Evolutionary conservation across 2,113 vertebrate genomes (phyloP), one percentile per base, ranked within the genome.

Genomic region (Phodopus roborovskii): DNA sequence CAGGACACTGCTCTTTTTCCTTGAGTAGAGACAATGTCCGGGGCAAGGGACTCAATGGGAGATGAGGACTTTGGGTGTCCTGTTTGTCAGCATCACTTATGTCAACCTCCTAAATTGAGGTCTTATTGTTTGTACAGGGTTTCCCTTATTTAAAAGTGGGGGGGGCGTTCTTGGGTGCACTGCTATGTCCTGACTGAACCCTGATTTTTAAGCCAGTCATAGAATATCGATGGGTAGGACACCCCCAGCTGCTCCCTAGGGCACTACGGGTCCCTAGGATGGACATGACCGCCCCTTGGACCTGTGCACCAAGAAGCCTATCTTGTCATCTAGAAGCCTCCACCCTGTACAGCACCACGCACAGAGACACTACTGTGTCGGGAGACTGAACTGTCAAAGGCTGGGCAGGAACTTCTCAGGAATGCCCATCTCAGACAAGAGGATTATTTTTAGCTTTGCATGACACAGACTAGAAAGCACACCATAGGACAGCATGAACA

Each of bases 381-480:
- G 0, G 84, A 94, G 71, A 85, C 45, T 75, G 77, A 89, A 53
- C 88, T 73, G 64, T 81, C 78, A 84, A 28, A 66, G 88, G 7
- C 42, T 19, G 36, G n/a, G 56, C 48, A 97, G 74, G 74, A 82
- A 95, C 85, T 82, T 56, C 88, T 91, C 81, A 90, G 82, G 56
- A 88, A 95, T 73, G 22, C 39, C 86, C 36, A 82, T n/a, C 50
- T 81, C 95, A 62, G 75, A 82, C 48, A 81, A 96, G 45, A 93
- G 84, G 91, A 45, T 91, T 95, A 96, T 97, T 94, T 97, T 95
- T 95, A 96, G 81, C n/a, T 73, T 92, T 53, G 68, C 94, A 93
- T 78, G 71, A 78, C 78, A 94, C 93, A 74, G 73, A 66, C 92
- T 89, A 93, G 66, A 91, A 96, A 97, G 64, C 9, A 48, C 19